Evolutionary conservation across 2,797 vertebrate genomes (phyloP), one percentile per base, ranked within the genome.

Genomic region (Okamejei kenojei): DNA sequence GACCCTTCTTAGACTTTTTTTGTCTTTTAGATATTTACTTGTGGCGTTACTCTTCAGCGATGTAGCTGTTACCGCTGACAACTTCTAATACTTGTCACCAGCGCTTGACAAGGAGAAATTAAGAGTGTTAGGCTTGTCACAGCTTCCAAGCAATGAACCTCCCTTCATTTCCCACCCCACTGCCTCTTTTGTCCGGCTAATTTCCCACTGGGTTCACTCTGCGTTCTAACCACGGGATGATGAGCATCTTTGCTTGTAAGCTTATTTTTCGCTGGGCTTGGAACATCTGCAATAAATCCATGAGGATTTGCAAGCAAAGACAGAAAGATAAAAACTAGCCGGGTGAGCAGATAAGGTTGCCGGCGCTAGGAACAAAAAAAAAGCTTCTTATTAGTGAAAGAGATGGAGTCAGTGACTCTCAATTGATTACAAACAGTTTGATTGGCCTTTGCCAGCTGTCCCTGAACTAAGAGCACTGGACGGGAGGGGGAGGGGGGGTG

Each of bases 91-190:
- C 76, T 92, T 92, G 68, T 92, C 38, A n/a, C 26, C 35, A 92
- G 35, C 35, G 7, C 35, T 58, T n/a, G 90, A 97, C 96, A 97
- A 96, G 96, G 96, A 96, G 96, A 97, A 96, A 97, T 97, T 98
- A 96, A 88, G 96, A 93, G 95, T 95, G 96, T 94, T 94, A 93
- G 96, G 97, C 98, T 98, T 98, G 97, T 98, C 96, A 96, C 93
- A 94, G 96, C 95, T 96, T 97, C 95, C 96, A 76, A 95, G 95
- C 94, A 88, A 94, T 95, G 95, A 94, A 95, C 97, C 96, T 95
- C 97, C 97, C 97, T 97, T 97, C 97, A 97, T 98, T 98, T 98
- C 97, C 97, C 98, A 99, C 97, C 98, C 96, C 98, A 97, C 96
- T 95, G 97, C 97, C 97, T 96, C 98, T 98, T 98, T 99, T 99